Conservation (phyloP, 37 sponge, comb jelly and placozoan species). For the Beroe forskalii region DNA sequence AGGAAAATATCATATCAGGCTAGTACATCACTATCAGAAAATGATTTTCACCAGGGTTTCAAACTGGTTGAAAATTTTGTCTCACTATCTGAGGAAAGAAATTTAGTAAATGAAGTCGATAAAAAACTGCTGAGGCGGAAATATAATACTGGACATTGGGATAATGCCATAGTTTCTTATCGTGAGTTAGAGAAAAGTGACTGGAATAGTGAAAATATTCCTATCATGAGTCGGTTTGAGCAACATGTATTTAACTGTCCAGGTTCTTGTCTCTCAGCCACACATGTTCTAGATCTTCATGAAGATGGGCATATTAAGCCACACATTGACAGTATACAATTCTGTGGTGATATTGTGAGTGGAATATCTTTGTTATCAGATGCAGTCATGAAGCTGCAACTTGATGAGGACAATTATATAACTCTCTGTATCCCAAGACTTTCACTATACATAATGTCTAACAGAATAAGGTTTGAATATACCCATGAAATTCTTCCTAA, state of each 20-base stretch:
- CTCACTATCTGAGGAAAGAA: slow-evolving; percentile 7
- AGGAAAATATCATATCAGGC: background rate
- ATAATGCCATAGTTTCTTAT: background rate
- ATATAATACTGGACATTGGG: slow-evolving; percentile 47
- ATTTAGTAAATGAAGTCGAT: background rate
- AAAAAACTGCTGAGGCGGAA: background rate
- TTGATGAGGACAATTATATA: slow-evolving; percentile 28
- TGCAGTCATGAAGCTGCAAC: slow-evolving; percentile 30
- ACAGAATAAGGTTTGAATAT: slow-evolving; percentile 22
- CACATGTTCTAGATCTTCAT: slow-evolving; percentile 56
- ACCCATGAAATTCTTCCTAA: slow-evolving; percentile 59
- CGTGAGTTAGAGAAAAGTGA: slow-evolving; percentile 44
- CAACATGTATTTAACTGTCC: background rate
- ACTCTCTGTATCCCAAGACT: background rate
- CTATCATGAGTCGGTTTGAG: background rate
- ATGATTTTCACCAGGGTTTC: slow-evolving; percentile 15
- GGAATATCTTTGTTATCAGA: slow-evolving; percentile 45
- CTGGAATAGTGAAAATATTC: background rate
- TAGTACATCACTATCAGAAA: background rate
- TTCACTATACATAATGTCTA: slow-evolving; percentile 22
- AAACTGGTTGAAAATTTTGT: background rate
- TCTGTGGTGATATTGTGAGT: slow-evolving; percentile 37
- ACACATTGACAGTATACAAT: slow-evolving; percentile 47
- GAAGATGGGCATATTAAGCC: slow-evolving; percentile 44
- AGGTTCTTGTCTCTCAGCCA: background rate